Base-by-base conservation (phyloP, 2,113 vertebrate species). In the Plectropomus leopardus region DNA sequence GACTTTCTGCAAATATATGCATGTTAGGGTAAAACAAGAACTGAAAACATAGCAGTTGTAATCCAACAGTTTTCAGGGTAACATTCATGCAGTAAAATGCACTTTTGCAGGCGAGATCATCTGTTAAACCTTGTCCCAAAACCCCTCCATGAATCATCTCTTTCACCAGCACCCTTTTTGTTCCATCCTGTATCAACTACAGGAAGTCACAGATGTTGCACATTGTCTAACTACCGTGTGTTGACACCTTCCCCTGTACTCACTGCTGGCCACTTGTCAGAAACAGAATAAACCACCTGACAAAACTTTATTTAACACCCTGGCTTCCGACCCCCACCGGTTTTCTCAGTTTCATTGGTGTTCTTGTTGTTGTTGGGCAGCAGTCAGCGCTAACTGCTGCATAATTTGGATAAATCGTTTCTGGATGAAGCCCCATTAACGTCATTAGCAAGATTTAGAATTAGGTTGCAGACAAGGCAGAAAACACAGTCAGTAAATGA, bases 191-290 rank as follows among this genome's bases (percentile, higher is more conserved):
- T 82, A 42, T 63, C 48, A 69, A 6, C 76, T 59, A 64, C 66
- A 84, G 81, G 86, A 90, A 89, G 74, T 47, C 45, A 60, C 8
- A 16, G 55, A 66, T 75, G 34, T 54, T 55, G 53, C 67, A 17
- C 53, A 53, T 75, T 76, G 67, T 73, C 73, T 67, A 73, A 84
- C 70, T 36, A 2, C 19, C 15, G 17, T 23, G 5, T 87, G 72
- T 76, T 65, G 85, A 88, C 83, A 85, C 51, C 24, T 26, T 72
- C 61, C 26, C 16, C 42, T 44, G 74, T n/a, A 2, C 40, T 66
- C 7, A 15, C 58, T 24, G 15, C 36, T 42, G 14, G 17, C 36
- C 23, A 11, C 13, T 72, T 26, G 21, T 75, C n/a, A 8, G n/a
- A 47, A 55, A 55, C 5, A 82, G 17, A 17, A 23, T 11, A 19